A percentile compares a stretch with the other conserved stretches of the same genome.
phyloP scores from a whole-genome alignment of 2,888 invertebrate species.

The Gordius sp. region DNA sequence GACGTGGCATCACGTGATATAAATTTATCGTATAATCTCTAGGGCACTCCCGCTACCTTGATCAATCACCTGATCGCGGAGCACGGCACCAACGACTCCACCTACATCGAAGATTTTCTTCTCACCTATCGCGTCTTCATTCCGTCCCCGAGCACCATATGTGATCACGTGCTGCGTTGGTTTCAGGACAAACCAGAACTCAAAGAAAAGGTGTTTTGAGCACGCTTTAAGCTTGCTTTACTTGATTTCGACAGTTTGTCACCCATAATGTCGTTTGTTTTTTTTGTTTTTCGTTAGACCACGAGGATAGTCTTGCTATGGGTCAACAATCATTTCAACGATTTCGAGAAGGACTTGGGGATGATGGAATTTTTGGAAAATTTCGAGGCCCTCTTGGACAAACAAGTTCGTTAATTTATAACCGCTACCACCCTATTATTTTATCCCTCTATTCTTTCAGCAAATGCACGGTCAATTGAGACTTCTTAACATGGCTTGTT shows the following conservation, averaged over 20 bases:
- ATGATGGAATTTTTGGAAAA: slow-evolving; percentile 87
- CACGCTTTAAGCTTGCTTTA: not conserved
- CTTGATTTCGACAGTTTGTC: too few relatives aligned
- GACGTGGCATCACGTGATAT: too few relatives aligned
- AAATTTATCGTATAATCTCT: slow-evolving; percentile 20
- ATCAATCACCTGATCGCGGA: slow-evolving; percentile 82
- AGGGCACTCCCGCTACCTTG: slow-evolving; percentile 58
- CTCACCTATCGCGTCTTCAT: slow-evolving; percentile 86
- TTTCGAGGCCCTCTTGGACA: slow-evolving; percentile 57
- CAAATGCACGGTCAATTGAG: slow-evolving; percentile 48
- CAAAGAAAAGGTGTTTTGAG: slow-evolving; percentile 26
- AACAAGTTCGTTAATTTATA: slow-evolving; percentile 33
- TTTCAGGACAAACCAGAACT: slow-evolving; percentile 44
- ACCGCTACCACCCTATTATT: not conserved
- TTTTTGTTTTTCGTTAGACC: slow-evolving; percentile 35
- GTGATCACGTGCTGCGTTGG: slow-evolving; percentile 60
- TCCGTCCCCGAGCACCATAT: slow-evolving; percentile 53
- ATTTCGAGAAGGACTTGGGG: slow-evolving; percentile 73
- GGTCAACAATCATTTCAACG: slow-evolving; percentile 95
- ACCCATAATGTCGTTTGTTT: not conserved
- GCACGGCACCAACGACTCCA: slow-evolving; percentile 47
- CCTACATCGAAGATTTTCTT: slow-evolving; percentile 94
- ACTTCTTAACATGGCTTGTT: slow-evolving; percentile 77
- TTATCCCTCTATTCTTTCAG: slow-evolving; percentile 21
- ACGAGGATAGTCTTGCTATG: slow-evolving; percentile 80